Base-by-base conservation (phyloP, 2,888 invertebrate genomes). In the Lomographa bimaculata region DNA sequence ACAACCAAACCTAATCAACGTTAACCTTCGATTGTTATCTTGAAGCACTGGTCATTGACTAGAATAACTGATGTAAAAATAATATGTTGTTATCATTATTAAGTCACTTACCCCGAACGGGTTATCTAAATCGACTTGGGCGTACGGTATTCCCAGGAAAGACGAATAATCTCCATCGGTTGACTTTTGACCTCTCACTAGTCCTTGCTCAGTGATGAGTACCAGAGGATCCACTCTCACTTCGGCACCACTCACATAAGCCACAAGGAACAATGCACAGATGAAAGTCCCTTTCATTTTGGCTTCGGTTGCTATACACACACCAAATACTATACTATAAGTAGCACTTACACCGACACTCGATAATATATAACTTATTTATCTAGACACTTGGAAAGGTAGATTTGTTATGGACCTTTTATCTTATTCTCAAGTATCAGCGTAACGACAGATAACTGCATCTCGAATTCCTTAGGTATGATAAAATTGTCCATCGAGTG, bases 111-210 rank as follows among this genome's bases (percentile, higher is more conserved):
- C 89, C 30, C 89, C 86, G 46, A 89, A 89, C 9, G 87, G 89
- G 57, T 87, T 71, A 26, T 64, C 59, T 21, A 51, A 41, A 49
- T 86, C 75, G 6, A 89, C 75, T 46, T 61, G 50, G 8, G 85
- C 89, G 45, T 87, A 89, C 2, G 89, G 89, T 35, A 89, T 72
- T 26, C 89, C 89, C 26, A 85, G 54, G 49, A 89, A 89, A 24
- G 63, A 57, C 0, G 87, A 82, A 28, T 85, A 89, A 17, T 74
- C 75, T 7, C 83, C 83, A 55, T 86, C 78, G 2, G 53, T 57
- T 0, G 84, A 73, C 36, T 61, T 82, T 18, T 71, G 67, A 5
- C 89, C 89, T 49, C 76, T 72, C 9, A 89, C 74, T 11, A 89
- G 45, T 1, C 87, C 89, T 60, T 89, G 87, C 3, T 67, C 57